These are phyloP conservation scores for Palaemon carinicauda DNA, from an alignment of 1,140 invertebrate species.

Conservation along the genomic window DNA sequence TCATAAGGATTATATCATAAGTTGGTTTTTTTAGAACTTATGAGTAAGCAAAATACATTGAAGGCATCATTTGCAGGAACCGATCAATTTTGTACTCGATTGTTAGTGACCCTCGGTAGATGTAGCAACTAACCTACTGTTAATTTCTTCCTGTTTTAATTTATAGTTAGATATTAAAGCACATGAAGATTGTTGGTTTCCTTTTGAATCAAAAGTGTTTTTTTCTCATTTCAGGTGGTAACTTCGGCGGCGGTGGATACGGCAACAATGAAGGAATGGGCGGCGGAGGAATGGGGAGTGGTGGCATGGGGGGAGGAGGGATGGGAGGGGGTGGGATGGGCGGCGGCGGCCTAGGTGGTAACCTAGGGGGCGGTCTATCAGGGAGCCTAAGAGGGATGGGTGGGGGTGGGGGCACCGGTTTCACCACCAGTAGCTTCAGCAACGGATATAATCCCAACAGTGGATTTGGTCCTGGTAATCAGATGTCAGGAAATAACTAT, in stretches of 20 bases:
- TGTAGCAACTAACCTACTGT: too few species aligned
- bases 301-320: neutral
- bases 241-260: neutral
- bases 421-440: conserved; percentile 22
- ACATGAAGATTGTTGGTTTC: neutral
- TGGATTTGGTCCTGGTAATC: conserved; percentile 36
- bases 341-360: neutral
- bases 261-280: conserved; percentile 15
- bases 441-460: conserved; percentile 37
- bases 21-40: too few species aligned
- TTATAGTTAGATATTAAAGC: neutral
- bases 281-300: neutral
- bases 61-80: too few species aligned
- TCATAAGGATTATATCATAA: too few species aligned
- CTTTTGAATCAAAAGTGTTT: neutral
- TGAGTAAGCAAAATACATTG: too few species aligned
- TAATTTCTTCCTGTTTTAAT: too few species aligned
- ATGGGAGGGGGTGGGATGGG: neutral
- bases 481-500: conserved; percentile 48
- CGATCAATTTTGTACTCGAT: too few species aligned
- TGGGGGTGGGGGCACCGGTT: neutral
- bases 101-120: too few species aligned
- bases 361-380: conserved; percentile 7
- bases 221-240: neutral
- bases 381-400: neutral